Evolutionary conservation across 2,888 invertebrate genomes (phyloP), one percentile per base, ranked within the genome.

Genomic region (Ormia ochracea): DNA sequence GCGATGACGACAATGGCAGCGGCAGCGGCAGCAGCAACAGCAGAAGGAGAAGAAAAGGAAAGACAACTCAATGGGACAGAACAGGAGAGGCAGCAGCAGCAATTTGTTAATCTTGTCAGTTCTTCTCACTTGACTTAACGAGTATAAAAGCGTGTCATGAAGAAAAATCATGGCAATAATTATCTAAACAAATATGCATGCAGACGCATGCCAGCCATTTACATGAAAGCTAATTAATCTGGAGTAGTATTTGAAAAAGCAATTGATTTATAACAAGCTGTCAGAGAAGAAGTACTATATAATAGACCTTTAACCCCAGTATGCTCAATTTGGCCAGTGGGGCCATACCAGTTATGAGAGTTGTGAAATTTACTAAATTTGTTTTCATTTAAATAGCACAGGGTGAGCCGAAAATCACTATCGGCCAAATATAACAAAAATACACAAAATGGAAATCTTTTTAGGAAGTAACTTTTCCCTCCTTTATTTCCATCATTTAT

Each of bases 21-120:
- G 10, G 43, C 61, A 6, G 36, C 26, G 33, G 33, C 14, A 33
- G 19, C 31, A 43, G 31, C 41, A 61, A 61, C 17, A 33, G 23
- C 38, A 38, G 7, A 45, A 56, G 3, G 54, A 66, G 10, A 48
- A 63, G 7, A 45, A n/a, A 12, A 3, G 19, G 28, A 36, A 26
- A 3, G 4, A 12, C 19, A 54, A 4, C 19, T 19, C 36, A 4
- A 43, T 7, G 28, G 26, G 1, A 54, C 23, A 43, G 26, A 12
- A 19, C 17, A 58, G 4, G 12, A 68, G 68, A 63, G 61, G 38
- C 61, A 73, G 54, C 56, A 61, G 73, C 61, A 63, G 56, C 73
- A 78, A 68, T 68, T 73, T 78, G 68, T 73, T 78, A 78, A 78
- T 73, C 68, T 56, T 73, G 78, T 66, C 68, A 78, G 73, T 78